Percentiles rank a stretch among this genome's conserved stretches.
Conservation (phyloP, 2,797 vertebrate genomes). For the Steatocranus sp. region DNA sequence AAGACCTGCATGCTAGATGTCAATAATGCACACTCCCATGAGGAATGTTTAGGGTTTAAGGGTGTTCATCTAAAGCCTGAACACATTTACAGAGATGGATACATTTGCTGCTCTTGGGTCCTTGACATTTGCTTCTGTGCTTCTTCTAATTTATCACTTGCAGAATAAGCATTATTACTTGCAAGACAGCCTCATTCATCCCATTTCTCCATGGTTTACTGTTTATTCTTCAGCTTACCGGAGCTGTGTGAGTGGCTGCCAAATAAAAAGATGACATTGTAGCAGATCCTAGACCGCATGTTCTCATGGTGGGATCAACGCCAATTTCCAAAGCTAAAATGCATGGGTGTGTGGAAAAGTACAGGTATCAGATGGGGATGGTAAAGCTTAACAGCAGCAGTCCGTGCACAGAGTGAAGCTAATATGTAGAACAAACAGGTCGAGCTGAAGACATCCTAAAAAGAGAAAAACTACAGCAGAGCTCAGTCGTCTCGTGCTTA, state of each 20-base stretch:
- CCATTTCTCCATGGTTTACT: neutral
- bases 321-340: conserved; percentile 11
- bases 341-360: neutral
- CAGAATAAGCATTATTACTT: neutral
- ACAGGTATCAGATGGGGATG: neutral
- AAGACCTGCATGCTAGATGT: conserved; percentile 50
- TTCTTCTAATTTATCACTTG: neutral
- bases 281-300: conserved; percentile 7
- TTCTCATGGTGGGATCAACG: conserved; percentile 41
- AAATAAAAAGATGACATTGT: conserved; percentile 1
- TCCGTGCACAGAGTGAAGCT: neutral
- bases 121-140: neutral
- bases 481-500: neutral
- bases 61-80: conserved; percentile 1
- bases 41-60: conserved; percentile 61
- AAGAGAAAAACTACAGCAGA: neutral
- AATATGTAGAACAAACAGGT: neutral
- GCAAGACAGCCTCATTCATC: conserved; percentile 10
- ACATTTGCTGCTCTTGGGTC: neutral
- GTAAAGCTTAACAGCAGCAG: neutral
- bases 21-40: conserved; percentile 65
- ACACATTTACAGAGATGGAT: neutral
- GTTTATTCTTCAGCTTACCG: conserved; percentile 16
- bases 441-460: neutral
- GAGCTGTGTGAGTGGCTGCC: neutral